Evolutionary conservation across 64 coral and sea anemone genomes (phyloP), one percentile per base, ranked within the genome.

Genomic region (Pocillopora damicornis): DNA sequence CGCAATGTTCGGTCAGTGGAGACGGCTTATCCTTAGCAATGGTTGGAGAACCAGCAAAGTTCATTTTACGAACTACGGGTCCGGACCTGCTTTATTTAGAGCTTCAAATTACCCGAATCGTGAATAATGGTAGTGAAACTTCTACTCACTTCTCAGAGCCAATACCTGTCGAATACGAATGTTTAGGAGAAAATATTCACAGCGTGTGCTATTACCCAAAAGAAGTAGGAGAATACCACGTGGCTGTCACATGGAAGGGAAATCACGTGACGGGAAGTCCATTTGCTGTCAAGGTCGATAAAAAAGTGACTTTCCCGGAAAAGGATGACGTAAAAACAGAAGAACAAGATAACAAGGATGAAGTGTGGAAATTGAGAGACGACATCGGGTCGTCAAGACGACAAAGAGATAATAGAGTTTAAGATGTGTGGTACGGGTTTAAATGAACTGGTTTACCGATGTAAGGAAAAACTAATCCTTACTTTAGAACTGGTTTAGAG

Each of bases 211-310:
- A 91, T 35, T 81, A 79, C 35, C 90, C 90, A 35, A 87, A 66
- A 34, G 74, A 86, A 6, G 90, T 87, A 59, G 90, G 90, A 4
- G 90, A 91, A 87, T 91, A 91, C 45, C 82, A 87, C 23, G 60
- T 91, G 63, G 75, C 90, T 25, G 85, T 91, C 67, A 91, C 75
- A 68, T 91, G 90, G 90, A 86, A 87, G 45, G 90, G 90, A 2
- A 79, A 15, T 75, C 83, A 91, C 76, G 90, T 91, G 63, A 35
- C 58, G 0, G 90, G 90, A 80, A 91, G 90, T 87, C 90, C 90
- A 15, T 91, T 87, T 80, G 57, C 75, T 74, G 90, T 86, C 1
- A 91, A 87, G 42, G 90, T 86, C 25, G 75, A 71, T 18, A 77
- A 87, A 68, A 69, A 63, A 10, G 83, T 87, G 65, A 10, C 34